Conservation (phyloP, 2,113 vertebrate species). For the Leptosomus discolor region DNA sequence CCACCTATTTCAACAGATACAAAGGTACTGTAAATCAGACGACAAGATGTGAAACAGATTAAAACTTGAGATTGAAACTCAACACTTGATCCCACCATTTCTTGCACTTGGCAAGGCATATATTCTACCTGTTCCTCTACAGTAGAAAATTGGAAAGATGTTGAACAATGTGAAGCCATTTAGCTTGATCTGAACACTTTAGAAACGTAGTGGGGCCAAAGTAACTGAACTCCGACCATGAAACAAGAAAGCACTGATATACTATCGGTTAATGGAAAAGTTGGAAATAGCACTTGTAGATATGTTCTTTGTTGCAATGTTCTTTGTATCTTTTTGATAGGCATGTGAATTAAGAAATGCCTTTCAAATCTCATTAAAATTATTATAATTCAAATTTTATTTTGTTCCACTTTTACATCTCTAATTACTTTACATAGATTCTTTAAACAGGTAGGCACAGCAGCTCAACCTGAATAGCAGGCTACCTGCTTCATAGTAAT, state of each 20-base stretch:
- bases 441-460: not conserved
- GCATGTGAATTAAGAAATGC: not conserved
- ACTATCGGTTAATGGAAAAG: not conserved
- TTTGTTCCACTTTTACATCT: not conserved
- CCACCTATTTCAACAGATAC: not conserved
- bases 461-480: not conserved
- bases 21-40: not conserved
- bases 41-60: constrained; percentile 16
- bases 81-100: constrained; percentile 42
- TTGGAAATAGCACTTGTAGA: not conserved
- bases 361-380: not conserved
- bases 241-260: not conserved
- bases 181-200: not conserved
- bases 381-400: not conserved
- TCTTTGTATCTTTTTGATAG: not conserved
- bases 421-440: not conserved
- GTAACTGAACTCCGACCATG: not conserved
- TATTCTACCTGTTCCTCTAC: not conserved
- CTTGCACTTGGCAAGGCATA: constrained; percentile 10
- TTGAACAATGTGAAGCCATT: constrained; percentile 32
- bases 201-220: not conserved
- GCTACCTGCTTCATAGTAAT: not conserved
- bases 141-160: constrained; percentile 25
- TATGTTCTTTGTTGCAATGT: not conserved
- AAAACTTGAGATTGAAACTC: constrained; percentile 24